A percentile compares a stretch with the other conserved stretches of the same genome.
Evolutionary conservation across 2,888 invertebrate species (phyloP).

Genomic region (Epistrophella euchroma): DNA sequence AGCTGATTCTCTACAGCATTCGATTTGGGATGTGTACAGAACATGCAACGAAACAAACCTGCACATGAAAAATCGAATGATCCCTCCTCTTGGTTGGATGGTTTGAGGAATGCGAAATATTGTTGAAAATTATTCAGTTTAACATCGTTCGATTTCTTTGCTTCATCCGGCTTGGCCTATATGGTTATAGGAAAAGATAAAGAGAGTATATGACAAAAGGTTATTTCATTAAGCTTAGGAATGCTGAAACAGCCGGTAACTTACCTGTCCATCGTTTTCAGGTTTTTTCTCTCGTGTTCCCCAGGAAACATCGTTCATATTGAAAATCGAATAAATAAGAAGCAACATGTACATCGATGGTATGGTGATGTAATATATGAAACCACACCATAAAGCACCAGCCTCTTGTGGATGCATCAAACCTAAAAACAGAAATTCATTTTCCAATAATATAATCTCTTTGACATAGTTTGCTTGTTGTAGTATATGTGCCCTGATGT

Average conservation of each 20-base stretch:
- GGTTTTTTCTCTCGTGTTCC: slow-evolving; percentile 93
- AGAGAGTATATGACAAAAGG: background rate
- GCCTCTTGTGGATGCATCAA: slow-evolving; percentile 92
- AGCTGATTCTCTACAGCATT: slow-evolving; percentile 84
- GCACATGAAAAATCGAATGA: slow-evolving; percentile 85
- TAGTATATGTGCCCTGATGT: background rate
- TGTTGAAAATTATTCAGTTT: slow-evolving; percentile 74
- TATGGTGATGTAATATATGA: slow-evolving; percentile 95
- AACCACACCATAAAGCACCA: slow-evolving; percentile 89
- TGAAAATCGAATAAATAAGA: slow-evolving; percentile 95
- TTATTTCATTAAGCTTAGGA: background rate
- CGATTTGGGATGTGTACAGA: slow-evolving; percentile 84
- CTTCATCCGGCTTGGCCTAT: slow-evolving; percentile 71
- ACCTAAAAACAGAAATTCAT: slow-evolving; percentile 80
- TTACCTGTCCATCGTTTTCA: slow-evolving; percentile 75
- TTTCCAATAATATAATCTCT: background rate
- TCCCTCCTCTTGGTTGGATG: slow-evolving; percentile 83
- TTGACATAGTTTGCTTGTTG: background rate
- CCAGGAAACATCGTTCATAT: slow-evolving; percentile 97
- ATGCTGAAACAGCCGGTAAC: background rate
- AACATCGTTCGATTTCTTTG: slow-evolving; percentile 48
- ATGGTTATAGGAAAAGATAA: background rate
- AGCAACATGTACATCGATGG: slow-evolving; percentile 97
- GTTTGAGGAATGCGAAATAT: slow-evolving; percentile 79
- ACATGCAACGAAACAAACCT: slow-evolving; percentile 85